These are phyloP conservation scores for Pangasius macronema DNA, from an alignment of 2,797 vertebrate genomes.

Conservation along the genomic window DNA sequence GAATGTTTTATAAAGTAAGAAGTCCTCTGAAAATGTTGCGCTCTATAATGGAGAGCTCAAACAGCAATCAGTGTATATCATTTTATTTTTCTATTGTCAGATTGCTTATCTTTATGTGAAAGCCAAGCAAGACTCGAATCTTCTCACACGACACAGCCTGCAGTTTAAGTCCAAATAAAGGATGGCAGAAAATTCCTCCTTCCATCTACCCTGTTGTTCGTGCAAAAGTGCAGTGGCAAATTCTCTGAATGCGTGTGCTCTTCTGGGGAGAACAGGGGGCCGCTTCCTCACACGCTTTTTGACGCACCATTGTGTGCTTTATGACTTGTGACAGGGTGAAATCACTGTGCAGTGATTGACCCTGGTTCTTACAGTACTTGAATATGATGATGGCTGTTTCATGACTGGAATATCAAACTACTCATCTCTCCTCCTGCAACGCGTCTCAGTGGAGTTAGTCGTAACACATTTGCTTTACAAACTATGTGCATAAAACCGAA, in stretches of 20 bases:
- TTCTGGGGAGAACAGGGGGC: slow-evolving; percentile 69
- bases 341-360: slow-evolving; percentile 83
- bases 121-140: slow-evolving; percentile 75
- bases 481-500: slow-evolving; percentile 35
- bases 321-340: slow-evolving; percentile 79
- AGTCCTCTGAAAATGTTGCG: slow-evolving; percentile 46
- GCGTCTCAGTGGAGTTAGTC: slow-evolving; percentile 36
- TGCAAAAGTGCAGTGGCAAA: slow-evolving; percentile 74
- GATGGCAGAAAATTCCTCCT: slow-evolving; percentile 73
- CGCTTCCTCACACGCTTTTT: slow-evolving; percentile 79
- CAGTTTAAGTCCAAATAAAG: slow-evolving; percentile 83
- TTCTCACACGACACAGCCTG: slow-evolving; percentile 73
- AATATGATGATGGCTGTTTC: slow-evolving; percentile 83
- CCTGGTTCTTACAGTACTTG: slow-evolving; percentile 80
- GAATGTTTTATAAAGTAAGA: slow-evolving; percentile 28
- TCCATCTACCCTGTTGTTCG: slow-evolving; percentile 69
- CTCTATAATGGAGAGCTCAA: slow-evolving; percentile 62
- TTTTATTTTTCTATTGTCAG: slow-evolving; percentile 76
- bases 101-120: slow-evolving; percentile 76
- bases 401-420: slow-evolving; percentile 81
- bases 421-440: slow-evolving; percentile 62
- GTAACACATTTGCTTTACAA: slow-evolving; percentile 43
- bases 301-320: slow-evolving; percentile 84
- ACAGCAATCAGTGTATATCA: slow-evolving; percentile 71
- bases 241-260: slow-evolving; percentile 77